Percentiles rank a stretch among this genome's conserved stretches.
phyloP scores from a whole-genome alignment of 2,888 invertebrate genomes.

The Nymphalis c-album region DNA sequence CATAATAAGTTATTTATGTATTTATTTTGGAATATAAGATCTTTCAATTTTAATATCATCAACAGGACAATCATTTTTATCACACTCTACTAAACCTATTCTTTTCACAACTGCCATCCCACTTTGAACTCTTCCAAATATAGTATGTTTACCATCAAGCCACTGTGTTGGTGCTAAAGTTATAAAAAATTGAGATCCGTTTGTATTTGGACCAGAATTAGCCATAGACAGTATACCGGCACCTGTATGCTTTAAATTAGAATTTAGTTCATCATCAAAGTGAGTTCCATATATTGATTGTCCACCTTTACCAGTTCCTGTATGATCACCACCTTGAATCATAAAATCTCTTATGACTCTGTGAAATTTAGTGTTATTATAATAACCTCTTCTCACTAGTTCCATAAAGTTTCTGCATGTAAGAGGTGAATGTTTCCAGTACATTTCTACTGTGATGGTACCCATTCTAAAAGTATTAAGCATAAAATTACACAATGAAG shows the following conservation, averaged over 20 bases:
- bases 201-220: conserved; percentile 97
- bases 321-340: conserved; percentile 98
- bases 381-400: conserved; percentile 94
- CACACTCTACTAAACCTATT: conserved; percentile 96
- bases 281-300: conserved; percentile 97
- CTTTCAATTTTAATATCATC: conserved; percentile 90
- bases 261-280: conserved; percentile 97
- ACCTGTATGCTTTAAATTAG: conserved; percentile 96
- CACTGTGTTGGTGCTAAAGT: conserved; percentile 98
- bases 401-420: conserved; percentile 99
- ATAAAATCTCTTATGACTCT: conserved; percentile 96
- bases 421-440: conserved; percentile 99
- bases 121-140: conserved; percentile 93
- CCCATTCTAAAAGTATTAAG: conserved; percentile 90
- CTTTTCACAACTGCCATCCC: conserved; percentile 96
- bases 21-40: conserved; percentile 64
- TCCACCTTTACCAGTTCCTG: conserved; percentile 97
- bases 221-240: conserved; percentile 97
- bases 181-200: conserved; percentile 99
- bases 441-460: conserved; percentile 93
- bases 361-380: conserved; percentile 97
- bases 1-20: background rate
- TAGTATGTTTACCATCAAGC: conserved; percentile 98
- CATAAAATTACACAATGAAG: background rate
- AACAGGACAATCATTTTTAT: conserved; percentile 94